Evolutionary conservation across 2,888 invertebrate species (phyloP), one percentile per base, ranked within the genome.

Genomic region (Hylaea fasciaria): DNA sequence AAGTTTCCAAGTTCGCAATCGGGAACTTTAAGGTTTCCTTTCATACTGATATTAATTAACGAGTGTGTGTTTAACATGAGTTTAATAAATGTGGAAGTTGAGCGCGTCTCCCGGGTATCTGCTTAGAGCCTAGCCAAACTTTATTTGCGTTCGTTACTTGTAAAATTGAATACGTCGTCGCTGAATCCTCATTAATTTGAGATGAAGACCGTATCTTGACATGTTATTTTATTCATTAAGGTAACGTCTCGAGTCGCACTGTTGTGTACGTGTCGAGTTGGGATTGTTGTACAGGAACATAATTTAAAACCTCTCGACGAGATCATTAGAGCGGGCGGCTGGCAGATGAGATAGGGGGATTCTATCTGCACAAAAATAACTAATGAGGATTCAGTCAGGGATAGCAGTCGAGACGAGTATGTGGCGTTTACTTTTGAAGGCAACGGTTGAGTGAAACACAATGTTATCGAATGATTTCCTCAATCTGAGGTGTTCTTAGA

Each of bases 141-240:
- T 90, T 87, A 86, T 87, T 87, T 86, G 83, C 83, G 81, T 84
- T 86, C 86, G 82, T 86, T 85, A 85, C 85, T 85, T 88, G 86
- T 88, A 87, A 89, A 87, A 89, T 89, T 87, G 87, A 86, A 90
- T 88, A 91, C 85, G 84, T 84, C 79, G 78, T 81, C 29, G 56
- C 22, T 82, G 87, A 83, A 85, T 87, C 85, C 87, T 90, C 89
- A 89, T 91, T 92, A 91, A 91, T 91, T 90, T 89, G 87, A 87
- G 87, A 91, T 86, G 91, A 83, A 87, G 86, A 81, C 86, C 82
- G 86, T 87, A 86, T 86, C 89, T 89, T 86, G 87, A 87, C 87
- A 84, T 89, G 89, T 90, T 91, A 91, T 92, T 92, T 91, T 89
- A 91, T 90, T 91, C 89, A 91, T 89, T 89, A 89, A 83, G 79